Evolutionary conservation across 2,113 vertebrate genomes (phyloP).

Genomic region (Otocyon megalotis): DNA sequence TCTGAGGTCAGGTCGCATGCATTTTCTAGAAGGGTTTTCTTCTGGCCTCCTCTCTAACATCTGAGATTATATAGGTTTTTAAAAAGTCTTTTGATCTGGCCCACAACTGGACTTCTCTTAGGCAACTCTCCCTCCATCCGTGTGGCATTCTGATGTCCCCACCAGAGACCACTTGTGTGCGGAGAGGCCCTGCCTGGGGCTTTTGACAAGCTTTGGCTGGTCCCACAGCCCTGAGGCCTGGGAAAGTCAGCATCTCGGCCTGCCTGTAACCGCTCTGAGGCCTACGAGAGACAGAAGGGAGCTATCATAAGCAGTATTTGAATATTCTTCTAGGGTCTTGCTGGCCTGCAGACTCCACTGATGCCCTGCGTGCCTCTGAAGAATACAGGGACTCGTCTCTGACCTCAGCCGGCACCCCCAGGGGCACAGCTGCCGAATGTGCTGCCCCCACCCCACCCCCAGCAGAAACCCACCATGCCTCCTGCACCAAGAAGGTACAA

Average conservation of each 20-base stretch:
- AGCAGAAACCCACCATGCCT: no score
- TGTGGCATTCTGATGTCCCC: background rate
- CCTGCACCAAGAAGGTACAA: background rate
- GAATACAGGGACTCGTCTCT: background rate
- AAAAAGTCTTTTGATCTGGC: background rate
- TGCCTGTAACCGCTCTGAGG: background rate
- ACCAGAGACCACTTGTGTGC: background rate
- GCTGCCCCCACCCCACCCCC: background rate
- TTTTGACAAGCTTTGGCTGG: background rate
- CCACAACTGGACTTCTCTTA: background rate
- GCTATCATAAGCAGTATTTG: background rate
- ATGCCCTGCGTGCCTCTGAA: background rate
- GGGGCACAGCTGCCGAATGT: background rate
- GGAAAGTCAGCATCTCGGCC: background rate
- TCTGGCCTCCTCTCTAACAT: background rate
- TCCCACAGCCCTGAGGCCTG: background rate
- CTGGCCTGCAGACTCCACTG: background rate
- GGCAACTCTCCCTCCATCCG: background rate
- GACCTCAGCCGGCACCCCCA: no score
- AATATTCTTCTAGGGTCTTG: background rate
- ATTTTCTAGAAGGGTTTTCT: background rate
- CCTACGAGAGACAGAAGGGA: background rate
- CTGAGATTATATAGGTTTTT: background rate
- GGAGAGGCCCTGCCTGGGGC: background rate
- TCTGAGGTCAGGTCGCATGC: background rate